Conservation (phyloP, 1,140 invertebrate genomes). For the Tetramorium parvispinum region DNA sequence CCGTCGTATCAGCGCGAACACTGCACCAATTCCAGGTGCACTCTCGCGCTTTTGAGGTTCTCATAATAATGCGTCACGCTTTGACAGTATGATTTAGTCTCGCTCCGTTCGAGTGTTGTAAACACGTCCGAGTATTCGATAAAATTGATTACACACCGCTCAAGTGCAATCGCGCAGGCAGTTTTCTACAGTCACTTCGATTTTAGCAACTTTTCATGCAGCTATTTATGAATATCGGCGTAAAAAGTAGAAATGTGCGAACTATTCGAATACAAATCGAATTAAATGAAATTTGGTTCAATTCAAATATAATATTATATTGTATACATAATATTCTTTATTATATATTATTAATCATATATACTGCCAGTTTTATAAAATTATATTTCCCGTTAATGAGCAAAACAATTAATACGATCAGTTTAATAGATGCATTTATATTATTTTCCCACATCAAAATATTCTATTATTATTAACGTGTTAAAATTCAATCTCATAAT, state of each 20-base stretch:
- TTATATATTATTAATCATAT: too few relatives aligned
- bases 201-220: background rate
- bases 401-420: too few relatives aligned
- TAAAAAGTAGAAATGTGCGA: background rate
- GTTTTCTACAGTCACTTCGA: background rate
- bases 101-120: background rate
- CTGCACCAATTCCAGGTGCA: constrained; percentile 66
- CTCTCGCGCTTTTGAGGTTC: constrained; percentile 26
- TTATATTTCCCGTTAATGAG: too few relatives aligned
- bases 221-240: background rate
- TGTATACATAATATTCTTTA: too few relatives aligned
- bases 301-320: too few relatives aligned
- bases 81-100: background rate
- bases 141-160: background rate
- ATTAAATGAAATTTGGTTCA: too few relatives aligned
- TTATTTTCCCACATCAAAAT: too few relatives aligned
- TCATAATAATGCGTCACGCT: constrained; percentile 51
- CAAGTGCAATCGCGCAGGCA: background rate
- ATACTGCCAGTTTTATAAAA: too few relatives aligned
- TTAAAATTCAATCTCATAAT: too few relatives aligned
- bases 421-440: too few relatives aligned
- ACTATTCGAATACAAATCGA: too few relatives aligned
- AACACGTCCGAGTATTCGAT: background rate
- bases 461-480: too few relatives aligned
- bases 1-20: constrained; percentile 62